These are phyloP conservation scores for Chymomyza costata DNA, from an alignment of 1,140 invertebrate species.

Conservation along the genomic window DNA sequence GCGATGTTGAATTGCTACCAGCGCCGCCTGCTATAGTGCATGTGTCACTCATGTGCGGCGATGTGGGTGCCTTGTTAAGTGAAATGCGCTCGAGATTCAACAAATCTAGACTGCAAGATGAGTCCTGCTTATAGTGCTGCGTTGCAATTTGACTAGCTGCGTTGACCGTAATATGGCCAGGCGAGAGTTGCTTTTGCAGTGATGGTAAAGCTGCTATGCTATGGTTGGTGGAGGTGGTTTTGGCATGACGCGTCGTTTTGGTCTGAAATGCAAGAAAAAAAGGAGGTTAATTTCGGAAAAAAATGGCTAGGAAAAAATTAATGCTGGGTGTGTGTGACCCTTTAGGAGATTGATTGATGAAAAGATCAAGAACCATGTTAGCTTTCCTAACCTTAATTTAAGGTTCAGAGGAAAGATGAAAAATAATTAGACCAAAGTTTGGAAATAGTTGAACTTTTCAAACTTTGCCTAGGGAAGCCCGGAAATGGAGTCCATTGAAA, in stretches of 20 bases:
- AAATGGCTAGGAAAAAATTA: too few species aligned
- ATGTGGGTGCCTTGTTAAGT: slow-evolving; percentile 50
- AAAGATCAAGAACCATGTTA: too few species aligned
- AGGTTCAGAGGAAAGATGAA: too few species aligned
- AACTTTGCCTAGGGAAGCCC: too few species aligned
- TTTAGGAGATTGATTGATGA: too few species aligned
- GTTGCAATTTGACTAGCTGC: slow-evolving; percentile 9
- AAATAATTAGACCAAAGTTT: too few species aligned
- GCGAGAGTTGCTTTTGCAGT: slow-evolving; percentile 10
- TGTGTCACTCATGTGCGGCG: slow-evolving; percentile 41
- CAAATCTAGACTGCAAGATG: slow-evolving; percentile 46
- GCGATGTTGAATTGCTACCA: slow-evolving; percentile 6
- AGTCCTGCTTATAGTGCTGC: slow-evolving; percentile 49
- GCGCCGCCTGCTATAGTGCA: neutral
- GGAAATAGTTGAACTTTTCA: too few species aligned
- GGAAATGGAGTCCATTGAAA: too few species aligned
- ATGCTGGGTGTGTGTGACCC: too few species aligned
- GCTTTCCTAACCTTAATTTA: too few species aligned
- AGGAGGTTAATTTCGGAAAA: too few species aligned
- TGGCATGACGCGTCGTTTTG: slow-evolving; percentile 60
- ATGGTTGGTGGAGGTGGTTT: slow-evolving; percentile 57
- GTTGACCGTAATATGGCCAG: slow-evolving; percentile 14
- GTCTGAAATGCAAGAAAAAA: slow-evolving; percentile 29
- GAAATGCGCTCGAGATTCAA: slow-evolving; percentile 60
- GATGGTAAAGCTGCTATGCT: slow-evolving; percentile 5